Base-by-base conservation (phyloP, 1,140 invertebrate genomes). In the Cryptotermes secundus region DNA sequence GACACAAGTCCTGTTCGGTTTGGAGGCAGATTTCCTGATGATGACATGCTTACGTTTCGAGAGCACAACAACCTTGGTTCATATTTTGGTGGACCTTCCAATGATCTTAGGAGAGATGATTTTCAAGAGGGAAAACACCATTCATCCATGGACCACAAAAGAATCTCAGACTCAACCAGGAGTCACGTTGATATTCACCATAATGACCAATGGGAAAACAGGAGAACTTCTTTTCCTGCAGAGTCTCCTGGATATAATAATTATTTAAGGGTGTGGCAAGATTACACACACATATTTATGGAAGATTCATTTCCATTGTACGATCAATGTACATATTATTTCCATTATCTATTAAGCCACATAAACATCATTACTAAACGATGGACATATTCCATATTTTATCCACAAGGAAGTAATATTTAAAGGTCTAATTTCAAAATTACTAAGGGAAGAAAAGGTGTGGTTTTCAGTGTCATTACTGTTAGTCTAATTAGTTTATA, bases 261-360 rank as follows among this genome's bases (percentile, higher is more conserved):
- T n/a, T 82, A 81, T 82, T 79, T 38, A 79, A 84, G 84, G 84
- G 84, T 84, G 84, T 84, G 84, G 38, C 31, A 82, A 49, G 42
- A 45, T 81, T 82, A 82, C 26, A 31, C 45, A 49, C 45, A 49
- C 59, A 72, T n/a, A 72, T n/a, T 19, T 72, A 16, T 72, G 26
- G 26, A 72, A 72, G 3, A 31, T 72, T 72, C n/a, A 31, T 16
- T 72, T 72, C 59, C 59, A 31, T n/a, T 72, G 0, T 31, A 72
- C 14, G 16, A 14, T 16, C 26, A 72, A 31, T 72, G n/a, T 31
- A 26, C 31, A n/a, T n/a, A 31, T 72, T n/a, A n/a, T 72, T 31
- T 72, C 59, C n/a, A n/a, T 12, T 42, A 42, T 42, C 45, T 49
- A 49, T 19, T 19, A 19, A 49, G 45, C 22, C 45, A 49, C 45